phyloP scores from a whole-genome alignment of 2,888 invertebrate species.

The Ornithoptera priamus region DNA sequence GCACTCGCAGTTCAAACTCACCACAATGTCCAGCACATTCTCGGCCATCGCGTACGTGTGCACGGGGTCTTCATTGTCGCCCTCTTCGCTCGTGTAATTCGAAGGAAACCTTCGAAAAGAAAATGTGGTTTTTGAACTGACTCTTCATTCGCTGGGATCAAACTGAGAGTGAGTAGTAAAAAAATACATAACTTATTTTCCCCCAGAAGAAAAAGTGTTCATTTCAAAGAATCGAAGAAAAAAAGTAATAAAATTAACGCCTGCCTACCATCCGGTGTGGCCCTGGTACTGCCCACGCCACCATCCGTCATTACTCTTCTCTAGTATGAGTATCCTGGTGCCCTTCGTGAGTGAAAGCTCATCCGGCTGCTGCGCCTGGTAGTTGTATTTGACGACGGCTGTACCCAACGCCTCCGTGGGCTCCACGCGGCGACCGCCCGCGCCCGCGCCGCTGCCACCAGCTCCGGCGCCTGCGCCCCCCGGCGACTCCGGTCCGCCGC shows the following conservation, averaged over 20 bases:
- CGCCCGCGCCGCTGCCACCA: slow-evolving; percentile 36
- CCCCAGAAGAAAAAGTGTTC: not conserved
- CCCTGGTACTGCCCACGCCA: slow-evolving; percentile 94
- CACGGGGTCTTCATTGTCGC: slow-evolving; percentile 91
- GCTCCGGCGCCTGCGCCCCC: slow-evolving; percentile 49
- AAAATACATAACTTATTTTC: not conserved
- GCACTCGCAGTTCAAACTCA: slow-evolving; percentile 44
- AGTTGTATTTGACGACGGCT: slow-evolving; percentile 97
- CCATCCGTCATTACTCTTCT: slow-evolving; percentile 99
- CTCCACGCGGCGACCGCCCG: slow-evolving; percentile 84
- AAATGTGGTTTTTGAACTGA: not conserved
- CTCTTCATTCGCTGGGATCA: no score
- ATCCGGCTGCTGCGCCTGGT: slow-evolving; percentile 95
- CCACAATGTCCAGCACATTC: slow-evolving; percentile 96
- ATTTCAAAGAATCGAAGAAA: not conserved
- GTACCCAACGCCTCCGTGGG: slow-evolving; percentile 92
- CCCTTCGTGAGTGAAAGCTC: slow-evolving; percentile 97
- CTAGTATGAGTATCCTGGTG: slow-evolving; percentile 95
- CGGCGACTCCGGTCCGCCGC: slow-evolving; percentile 69
- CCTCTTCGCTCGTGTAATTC: slow-evolving; percentile 97
- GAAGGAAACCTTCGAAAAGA: slow-evolving; percentile 93
- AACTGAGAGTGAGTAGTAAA: no score
- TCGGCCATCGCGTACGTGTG: slow-evolving; percentile 97
- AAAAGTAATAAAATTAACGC: not conserved
- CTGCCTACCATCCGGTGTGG: slow-evolving; percentile 76